These are phyloP conservation scores for Chaetodon auriga DNA, from an alignment of 2,113 vertebrate genomes.

Conservation along the genomic window DNA sequence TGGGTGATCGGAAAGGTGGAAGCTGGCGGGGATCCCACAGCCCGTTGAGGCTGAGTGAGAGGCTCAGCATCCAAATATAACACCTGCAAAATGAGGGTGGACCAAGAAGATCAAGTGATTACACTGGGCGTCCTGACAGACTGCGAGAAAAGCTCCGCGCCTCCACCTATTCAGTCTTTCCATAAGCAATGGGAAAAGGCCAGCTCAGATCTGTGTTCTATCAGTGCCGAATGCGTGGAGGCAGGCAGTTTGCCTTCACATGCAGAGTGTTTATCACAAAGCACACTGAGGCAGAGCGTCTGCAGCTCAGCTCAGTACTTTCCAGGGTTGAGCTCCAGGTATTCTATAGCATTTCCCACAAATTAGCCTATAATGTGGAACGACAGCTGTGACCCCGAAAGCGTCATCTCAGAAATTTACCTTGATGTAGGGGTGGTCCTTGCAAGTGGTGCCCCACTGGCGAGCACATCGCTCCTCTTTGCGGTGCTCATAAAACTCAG, in stretches of 20 bases:
- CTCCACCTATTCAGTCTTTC: constrained; percentile 65
- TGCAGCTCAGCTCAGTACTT: constrained; percentile 35
- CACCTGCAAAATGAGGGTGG: constrained; percentile 75
- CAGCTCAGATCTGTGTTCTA: constrained; percentile 65
- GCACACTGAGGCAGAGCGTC: constrained; percentile 31
- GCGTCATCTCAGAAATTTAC: constrained; percentile 70
- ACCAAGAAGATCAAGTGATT: constrained; percentile 74
- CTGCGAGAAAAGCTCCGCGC: constrained; percentile 42
- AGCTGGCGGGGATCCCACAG: constrained; percentile 39
- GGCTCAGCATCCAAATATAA: constrained; percentile 74
- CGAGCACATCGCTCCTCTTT: constrained; percentile 97
- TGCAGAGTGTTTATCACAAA: constrained; percentile 60
- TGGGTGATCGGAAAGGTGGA: constrained; percentile 45
- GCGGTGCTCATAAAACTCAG: constrained; percentile 95
- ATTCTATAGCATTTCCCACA: background rate
- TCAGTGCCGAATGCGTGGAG: constrained; percentile 44
- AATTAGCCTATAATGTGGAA: background rate
- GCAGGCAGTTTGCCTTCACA: constrained; percentile 50
- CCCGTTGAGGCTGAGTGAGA: constrained; percentile 31
- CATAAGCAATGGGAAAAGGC: constrained; percentile 60
- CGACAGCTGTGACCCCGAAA: background rate
- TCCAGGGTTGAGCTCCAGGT: background rate
- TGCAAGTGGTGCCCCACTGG: constrained; percentile 97
- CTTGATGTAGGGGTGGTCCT: constrained; percentile 98
- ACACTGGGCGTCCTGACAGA: constrained; percentile 58